A percentile compares a stretch with the other conserved stretches of the same genome.
phyloP scores from a whole-genome alignment of 2,888 invertebrate species.

The Phaedon cochleariae region DNA sequence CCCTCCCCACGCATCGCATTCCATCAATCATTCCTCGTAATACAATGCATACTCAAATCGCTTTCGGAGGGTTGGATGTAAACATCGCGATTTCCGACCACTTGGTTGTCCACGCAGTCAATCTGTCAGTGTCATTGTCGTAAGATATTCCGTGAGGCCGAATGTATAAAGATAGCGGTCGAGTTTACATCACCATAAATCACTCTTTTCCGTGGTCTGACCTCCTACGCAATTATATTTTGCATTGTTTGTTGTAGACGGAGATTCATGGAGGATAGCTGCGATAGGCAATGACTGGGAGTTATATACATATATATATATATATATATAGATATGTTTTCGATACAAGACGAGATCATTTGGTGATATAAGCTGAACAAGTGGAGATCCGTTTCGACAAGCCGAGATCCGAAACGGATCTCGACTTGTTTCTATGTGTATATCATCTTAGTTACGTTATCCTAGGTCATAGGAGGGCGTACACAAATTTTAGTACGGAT shows the following conservation, averaged over 20 bases:
- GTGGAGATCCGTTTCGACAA: no score
- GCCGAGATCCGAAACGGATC: no score
- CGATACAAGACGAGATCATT: no score
- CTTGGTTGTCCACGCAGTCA: slow-evolving; percentile 32
- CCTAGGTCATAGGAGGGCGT: no score
- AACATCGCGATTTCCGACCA: slow-evolving; percentile 44
- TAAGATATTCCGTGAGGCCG: slow-evolving; percentile 39
- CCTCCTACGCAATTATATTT: slow-evolving; percentile 44
- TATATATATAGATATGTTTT: no score
- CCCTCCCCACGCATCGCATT: not conserved
- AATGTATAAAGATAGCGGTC: slow-evolving; percentile 46
- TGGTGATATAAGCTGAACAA: no score
- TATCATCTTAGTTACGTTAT: no score
- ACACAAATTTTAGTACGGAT: no score
- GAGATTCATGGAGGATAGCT: slow-evolving; percentile 42
- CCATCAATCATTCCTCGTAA: not conserved
- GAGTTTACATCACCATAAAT: slow-evolving; percentile 48
- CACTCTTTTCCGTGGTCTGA: slow-evolving; percentile 38
- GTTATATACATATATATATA: no score
- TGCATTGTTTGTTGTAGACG: slow-evolving; percentile 42
- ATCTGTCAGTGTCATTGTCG: slow-evolving; percentile 46
- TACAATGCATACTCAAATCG: not conserved
- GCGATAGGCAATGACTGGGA: slow-evolving; percentile 22
- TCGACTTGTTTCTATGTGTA: no score
- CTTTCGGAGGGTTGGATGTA: slow-evolving; percentile 21